Evolutionary conservation across 2,113 vertebrate species (phyloP).

Genomic region (Embiotoca jacksoni): DNA sequence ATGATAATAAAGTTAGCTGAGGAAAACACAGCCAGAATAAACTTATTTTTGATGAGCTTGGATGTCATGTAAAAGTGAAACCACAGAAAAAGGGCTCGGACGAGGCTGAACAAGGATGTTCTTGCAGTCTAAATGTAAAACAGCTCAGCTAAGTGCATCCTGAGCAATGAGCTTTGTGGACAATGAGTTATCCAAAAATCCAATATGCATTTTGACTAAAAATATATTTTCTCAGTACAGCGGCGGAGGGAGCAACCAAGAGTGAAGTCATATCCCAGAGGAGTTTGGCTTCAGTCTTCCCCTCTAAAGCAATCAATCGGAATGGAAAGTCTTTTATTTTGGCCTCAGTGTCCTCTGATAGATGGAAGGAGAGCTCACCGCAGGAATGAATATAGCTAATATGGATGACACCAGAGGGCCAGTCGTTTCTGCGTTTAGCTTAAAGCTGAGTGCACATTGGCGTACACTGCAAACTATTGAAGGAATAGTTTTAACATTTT

Average conservation of each 20-base stretch:
- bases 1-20: slow-evolving; percentile 35
- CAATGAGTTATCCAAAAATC: slow-evolving; percentile 70
- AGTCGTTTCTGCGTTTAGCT: slow-evolving; percentile 22
- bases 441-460: slow-evolving; percentile 9
- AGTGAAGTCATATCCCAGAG: slow-evolving; percentile 65
- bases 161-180: slow-evolving; percentile 44
- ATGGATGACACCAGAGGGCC: slow-evolving; percentile 9
- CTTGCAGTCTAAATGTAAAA: slow-evolving; percentile 57
- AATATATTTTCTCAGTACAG: slow-evolving; percentile 67
- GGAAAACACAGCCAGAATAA: slow-evolving; percentile 21
- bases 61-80: slow-evolving; percentile 48
- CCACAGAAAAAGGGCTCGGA: not conserved
- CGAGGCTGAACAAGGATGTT: slow-evolving; percentile 38
- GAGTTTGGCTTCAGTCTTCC: slow-evolving; percentile 54
- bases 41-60: slow-evolving; percentile 30
- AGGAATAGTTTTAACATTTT: not conserved
- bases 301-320: slow-evolving; percentile 63
- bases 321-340: slow-evolving; percentile 45
- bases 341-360: slow-evolving; percentile 33
- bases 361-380: slow-evolving; percentile 43
- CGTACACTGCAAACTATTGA: not conserved
- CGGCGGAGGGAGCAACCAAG: slow-evolving; percentile 54
- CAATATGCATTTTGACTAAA: slow-evolving; percentile 70
- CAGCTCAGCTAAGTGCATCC: slow-evolving; percentile 41
- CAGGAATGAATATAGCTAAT: slow-evolving; percentile 42